Conservation (phyloP, 2,797 vertebrate genomes). For the Neomorphus geoffroyi region DNA sequence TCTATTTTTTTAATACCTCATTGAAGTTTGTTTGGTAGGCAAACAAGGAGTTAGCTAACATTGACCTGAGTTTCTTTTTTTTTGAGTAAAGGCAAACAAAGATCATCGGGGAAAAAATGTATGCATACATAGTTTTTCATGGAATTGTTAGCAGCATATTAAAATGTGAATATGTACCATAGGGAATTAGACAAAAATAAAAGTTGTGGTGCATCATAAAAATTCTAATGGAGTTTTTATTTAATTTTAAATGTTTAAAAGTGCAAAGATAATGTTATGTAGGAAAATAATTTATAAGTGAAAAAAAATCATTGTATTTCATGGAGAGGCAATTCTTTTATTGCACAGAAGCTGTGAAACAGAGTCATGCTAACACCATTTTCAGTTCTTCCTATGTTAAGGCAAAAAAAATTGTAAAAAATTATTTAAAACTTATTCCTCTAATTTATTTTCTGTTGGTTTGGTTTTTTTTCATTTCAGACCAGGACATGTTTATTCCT, state of each 20-base stretch:
- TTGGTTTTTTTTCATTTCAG: neutral
- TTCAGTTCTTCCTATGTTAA: neutral
- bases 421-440: neutral
- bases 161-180: neutral
- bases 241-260: neutral
- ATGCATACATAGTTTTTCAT: neutral
- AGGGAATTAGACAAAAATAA: neutral
- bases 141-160: neutral
- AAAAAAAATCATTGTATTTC: neutral
- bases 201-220: neutral
- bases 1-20: conserved; percentile 53
- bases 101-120: neutral
- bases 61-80: neutral
- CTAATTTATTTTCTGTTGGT: neutral
- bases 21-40: conserved; percentile 64
- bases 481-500: neutral
- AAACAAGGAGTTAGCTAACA: neutral
- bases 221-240: neutral
- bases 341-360: neutral
- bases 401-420: neutral
- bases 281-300: neutral
- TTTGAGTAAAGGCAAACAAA: neutral
- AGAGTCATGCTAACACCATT: neutral
- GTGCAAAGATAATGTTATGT: neutral
- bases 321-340: neutral